phyloP scores from a whole-genome alignment of 1,140 invertebrate species.

The Halictus rubicundus region DNA sequence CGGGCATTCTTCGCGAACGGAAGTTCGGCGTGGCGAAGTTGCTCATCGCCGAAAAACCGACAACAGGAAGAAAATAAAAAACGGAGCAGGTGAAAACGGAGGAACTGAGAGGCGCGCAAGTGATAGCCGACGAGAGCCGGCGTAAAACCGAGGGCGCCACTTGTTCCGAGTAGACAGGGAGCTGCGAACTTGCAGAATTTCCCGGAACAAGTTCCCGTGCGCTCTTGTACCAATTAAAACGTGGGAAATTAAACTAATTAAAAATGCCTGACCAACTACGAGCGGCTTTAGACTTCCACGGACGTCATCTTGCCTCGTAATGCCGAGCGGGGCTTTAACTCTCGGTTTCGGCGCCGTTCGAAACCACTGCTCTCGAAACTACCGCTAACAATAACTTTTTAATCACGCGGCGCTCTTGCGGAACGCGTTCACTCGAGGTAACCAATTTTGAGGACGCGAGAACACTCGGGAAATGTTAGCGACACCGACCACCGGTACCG shows the following conservation, averaged over 20 bases:
- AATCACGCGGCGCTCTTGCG: background rate
- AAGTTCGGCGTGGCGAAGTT: conserved; percentile 26
- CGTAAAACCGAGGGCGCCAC: background rate
- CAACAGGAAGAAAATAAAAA: conserved; percentile 25
- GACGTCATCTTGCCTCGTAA: conserved; percentile 19
- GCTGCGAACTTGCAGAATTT: conserved; percentile 35
- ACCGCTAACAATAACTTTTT: background rate
- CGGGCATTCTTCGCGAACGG: background rate
- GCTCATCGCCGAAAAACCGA: conserved; percentile 25
- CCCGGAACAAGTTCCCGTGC: conserved; percentile 5
- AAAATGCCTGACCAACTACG: conserved; percentile 43
- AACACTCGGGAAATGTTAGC: too few species aligned
- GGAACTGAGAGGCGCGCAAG: conserved; percentile 12
- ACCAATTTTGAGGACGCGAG: too few species aligned
- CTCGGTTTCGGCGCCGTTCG: background rate
- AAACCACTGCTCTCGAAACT: conserved; percentile 2
- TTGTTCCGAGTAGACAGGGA: conserved; percentile 22
- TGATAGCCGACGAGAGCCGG: conserved; percentile 11
- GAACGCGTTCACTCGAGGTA: background rate
- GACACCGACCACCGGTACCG: too few species aligned
- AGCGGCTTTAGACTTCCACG: conserved; percentile 15
- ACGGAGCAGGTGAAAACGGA: background rate
- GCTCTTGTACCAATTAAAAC: conserved; percentile 44
- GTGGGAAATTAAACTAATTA: conserved; percentile 51
- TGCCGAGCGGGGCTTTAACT: background rate